phyloP scores from a whole-genome alignment of 1,140 invertebrate species.

The Drosophila leontia region DNA sequence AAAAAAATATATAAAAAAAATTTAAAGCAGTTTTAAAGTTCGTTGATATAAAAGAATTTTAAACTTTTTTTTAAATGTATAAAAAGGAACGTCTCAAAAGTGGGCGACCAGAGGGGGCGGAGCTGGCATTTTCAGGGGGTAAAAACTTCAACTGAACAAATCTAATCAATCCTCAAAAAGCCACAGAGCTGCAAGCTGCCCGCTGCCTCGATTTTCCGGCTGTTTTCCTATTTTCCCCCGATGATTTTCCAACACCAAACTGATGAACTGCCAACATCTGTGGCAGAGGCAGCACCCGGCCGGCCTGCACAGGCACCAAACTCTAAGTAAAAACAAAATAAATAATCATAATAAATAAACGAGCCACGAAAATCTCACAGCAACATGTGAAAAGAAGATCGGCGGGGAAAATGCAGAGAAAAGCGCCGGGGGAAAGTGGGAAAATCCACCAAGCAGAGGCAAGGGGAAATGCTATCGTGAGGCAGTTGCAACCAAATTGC shows the following conservation, averaged over 20 bases:
- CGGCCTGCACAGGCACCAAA: conserved; percentile 9
- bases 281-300: conserved; percentile 25
- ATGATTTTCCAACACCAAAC: conserved; percentile 15
- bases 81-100: conserved; percentile 35
- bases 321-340: conserved; percentile 72
- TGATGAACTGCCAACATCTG: conserved; percentile 69
- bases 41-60: too few relatives aligned
- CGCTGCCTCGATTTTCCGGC: neutral
- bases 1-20: neutral
- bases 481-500: conserved; percentile 52
- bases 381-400: conserved; percentile 67
- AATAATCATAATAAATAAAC: conserved; percentile 83
- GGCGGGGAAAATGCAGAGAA: neutral
- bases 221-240: neutral
- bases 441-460: neutral
- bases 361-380: conserved; percentile 78
- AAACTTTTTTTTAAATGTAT: neutral
- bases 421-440: neutral
- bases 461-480: neutral
- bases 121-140: conserved; percentile 30
- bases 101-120: conserved; percentile 45
- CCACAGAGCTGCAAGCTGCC: neutral
- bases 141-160: conserved; percentile 52
- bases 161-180: conserved; percentile 70
- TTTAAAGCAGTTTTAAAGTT: too few relatives aligned